Base-by-base conservation (phyloP, 2,113 vertebrate genomes). In the Oxyruncus cristatus region DNA sequence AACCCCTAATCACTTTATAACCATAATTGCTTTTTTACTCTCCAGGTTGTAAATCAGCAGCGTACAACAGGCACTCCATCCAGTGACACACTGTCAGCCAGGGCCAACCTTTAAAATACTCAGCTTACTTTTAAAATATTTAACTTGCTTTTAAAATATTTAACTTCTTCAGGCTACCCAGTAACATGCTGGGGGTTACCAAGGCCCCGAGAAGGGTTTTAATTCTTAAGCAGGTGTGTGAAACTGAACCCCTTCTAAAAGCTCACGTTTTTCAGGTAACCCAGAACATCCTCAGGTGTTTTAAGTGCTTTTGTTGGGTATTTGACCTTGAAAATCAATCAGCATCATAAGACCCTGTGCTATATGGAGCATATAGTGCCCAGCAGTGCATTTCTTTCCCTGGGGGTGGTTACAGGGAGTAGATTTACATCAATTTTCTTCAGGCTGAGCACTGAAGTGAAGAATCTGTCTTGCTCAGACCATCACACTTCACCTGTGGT, bases 281-380 rank as follows among this genome's bases (percentile, higher is more conserved):
- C 62, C 42, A 55, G 55, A 81, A 35, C 19, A 35, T 0, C 3
- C 24, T 14, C 3, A 4, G 37, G 37, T 61, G 30, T 20, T 78
- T 39, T 12, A 37, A 80, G 47, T 30, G 59, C 19, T 66, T 59
- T 56, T 55, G 7, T 28, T 4, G 39, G 22, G 18, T 39, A 22
- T 71, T 35, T 95, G 67, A 75, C 73, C 84, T 49, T 65, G 61
- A 87, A 46, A 93, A 86, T 28, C 75, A 59, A 30, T 4, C 50
- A 58, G 55, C 46, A 73, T 9, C 0, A 0, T 14, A 35, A 62
- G 47, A 17, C 33, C 33, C 26, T 23, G 5, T 2, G 11, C 35
- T 49, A 0, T 12, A 10, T 7, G 0, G 19, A 67, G 41, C 2
- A 13, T 3, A 4, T 0, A 5, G 3, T 44, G 44, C 4, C 52